Evolutionary conservation across 92 coral and sea anemone genomes (phyloP), one percentile per base, ranked within the genome.

Genomic region (Phymanthus crucifer): DNA sequence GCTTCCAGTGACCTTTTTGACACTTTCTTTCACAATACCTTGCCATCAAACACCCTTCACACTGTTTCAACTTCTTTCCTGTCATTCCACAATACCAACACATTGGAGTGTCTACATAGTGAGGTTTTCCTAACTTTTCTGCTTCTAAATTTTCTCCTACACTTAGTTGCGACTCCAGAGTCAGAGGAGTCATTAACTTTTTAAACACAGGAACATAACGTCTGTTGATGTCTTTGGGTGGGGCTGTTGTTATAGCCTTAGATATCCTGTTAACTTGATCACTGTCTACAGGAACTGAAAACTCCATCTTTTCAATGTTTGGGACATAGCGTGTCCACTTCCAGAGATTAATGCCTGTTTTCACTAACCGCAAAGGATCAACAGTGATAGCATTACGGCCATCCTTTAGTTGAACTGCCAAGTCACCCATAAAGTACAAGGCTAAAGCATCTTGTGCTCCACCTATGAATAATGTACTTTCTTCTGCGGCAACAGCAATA

Each of bases 11-110:
- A 5, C 32, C 34, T 61, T 61, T 61, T 18, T 61, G 68, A 61
- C 68, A 61, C 68, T 29, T 61, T 61, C 68, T 61, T 21, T 61
- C 68, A 61, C 68, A 61, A 29, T 61, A 61, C 33, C 68, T 61
- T 61, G 68, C 68, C 14, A 61, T 33, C 34, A 61, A 61, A 29
- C 68, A 61, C 27, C 68, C 68, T 61, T 61, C 68, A 61, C 68
- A 61, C 68, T 61, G 68, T 27, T 61, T 61, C 13, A 61, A 61
- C 29, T 61, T 61, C 68, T 61, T 61, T 6, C 10, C 33, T 12
- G 17, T 18, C 11, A 3, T 26, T 27, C 68, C 68, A 61, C 68
- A 61, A 17, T 61, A 61, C 68, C 68, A 61, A 29, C 68, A 61
- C 27, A 61, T 61, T 24, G 68, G 68, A 8, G 29, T 12, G 34